These are phyloP conservation scores for Phrynocephalus vlangalii DNA, from an alignment of 2,797 vertebrate genomes.

Conservation along the genomic window DNA sequence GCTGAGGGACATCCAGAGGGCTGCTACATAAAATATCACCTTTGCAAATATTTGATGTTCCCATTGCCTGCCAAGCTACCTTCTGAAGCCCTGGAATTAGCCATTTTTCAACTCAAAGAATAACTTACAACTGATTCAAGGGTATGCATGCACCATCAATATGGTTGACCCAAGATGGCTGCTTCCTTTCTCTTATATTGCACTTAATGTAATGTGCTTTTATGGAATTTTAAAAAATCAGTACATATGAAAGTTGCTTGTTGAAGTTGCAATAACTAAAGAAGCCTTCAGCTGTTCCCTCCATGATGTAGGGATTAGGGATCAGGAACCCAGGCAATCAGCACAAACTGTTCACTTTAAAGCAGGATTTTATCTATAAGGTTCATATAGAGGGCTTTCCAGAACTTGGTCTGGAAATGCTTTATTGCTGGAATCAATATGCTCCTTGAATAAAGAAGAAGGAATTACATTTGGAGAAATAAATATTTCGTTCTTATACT, in stretches of 20 bases:
- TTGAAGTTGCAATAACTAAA: neutral
- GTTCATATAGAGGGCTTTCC: neutral
- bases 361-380: neutral
- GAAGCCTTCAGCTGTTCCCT: neutral
- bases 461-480: neutral
- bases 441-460: neutral
- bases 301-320: neutral
- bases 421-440: neutral
- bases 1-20: neutral
- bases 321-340: neutral
- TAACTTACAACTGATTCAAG: neutral
- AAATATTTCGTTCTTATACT: neutral
- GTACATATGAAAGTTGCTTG: too few species aligned
- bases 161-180: too few species aligned
- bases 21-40: neutral
- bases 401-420: neutral
- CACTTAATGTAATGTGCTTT: neutral
- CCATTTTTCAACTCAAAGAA: neutral
- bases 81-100: neutral
- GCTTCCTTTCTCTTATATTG: neutral
- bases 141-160: neutral
- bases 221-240: neutral
- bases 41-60: neutral
- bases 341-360: neutral
- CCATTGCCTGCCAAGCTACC: neutral